These are phyloP conservation scores for Branchipolynoe longqiensis DNA, from an alignment of 2,888 invertebrate species.

Conservation along the genomic window DNA sequence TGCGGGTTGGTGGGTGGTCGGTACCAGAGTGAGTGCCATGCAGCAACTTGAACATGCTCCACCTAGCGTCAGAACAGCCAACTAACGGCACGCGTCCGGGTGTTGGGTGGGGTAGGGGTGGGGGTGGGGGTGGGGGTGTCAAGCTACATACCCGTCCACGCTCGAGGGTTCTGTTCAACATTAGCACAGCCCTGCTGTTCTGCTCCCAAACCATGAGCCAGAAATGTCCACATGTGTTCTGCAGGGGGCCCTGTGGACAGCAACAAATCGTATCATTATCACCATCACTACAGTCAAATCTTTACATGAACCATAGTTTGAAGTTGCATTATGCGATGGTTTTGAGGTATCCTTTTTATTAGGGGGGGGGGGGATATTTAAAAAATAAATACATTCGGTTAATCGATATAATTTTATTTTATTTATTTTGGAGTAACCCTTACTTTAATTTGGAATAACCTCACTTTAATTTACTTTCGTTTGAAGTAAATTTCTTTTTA, in stretches of 20 bases:
- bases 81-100: not conserved
- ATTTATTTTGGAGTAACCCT: not conserved
- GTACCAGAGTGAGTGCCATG: conserved; percentile 13
- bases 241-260: conserved; percentile 93
- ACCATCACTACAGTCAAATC: no score
- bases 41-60: conserved; percentile 31
- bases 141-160: conserved; percentile 87
- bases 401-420: not conserved
- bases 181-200: conserved; percentile 92
- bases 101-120: no score
- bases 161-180: conserved; percentile 96
- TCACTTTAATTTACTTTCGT: not conserved
- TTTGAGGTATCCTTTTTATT: no score
- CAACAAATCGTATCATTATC: no score
- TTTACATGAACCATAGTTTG: no score
- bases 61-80: not conserved
- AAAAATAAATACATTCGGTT: not conserved
- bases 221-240: conserved; percentile 93
- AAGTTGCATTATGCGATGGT: no score
- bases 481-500: not conserved
- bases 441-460: not conserved
- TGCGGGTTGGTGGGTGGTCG: not conserved
- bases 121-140: not conserved
- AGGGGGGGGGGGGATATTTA: not conserved
- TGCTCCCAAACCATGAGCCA: conserved; percentile 99